Percentiles rank a stretch among this genome's conserved stretches.
phyloP scores from a whole-genome alignment of 2,888 invertebrate genomes.

The Busseola fusca region DNA sequence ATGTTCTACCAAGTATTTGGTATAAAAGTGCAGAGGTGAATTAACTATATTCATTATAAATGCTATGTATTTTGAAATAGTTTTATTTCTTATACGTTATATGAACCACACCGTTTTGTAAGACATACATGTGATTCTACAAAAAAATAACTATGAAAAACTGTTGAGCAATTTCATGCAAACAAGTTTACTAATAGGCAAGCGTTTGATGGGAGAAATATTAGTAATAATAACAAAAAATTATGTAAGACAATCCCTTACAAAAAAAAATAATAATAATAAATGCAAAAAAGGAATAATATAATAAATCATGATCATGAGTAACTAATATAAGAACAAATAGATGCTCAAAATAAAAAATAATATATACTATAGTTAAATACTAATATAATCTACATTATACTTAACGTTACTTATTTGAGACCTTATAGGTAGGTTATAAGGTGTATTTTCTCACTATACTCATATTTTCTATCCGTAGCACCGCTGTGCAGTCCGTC shows the following conservation, averaged over 20 bases:
- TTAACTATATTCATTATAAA: not conserved
- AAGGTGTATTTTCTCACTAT: conserved; percentile 11
- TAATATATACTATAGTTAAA: conserved; percentile 10
- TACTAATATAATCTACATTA: not conserved
- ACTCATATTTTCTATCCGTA: not conserved
- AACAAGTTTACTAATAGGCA: too few relatives aligned
- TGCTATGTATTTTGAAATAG: not conserved
- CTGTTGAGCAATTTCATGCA: too few relatives aligned
- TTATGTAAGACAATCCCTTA: not conserved
- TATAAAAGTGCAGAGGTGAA: not conserved
- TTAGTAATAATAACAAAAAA: not conserved
- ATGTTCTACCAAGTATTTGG: too few relatives aligned
- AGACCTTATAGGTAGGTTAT: not conserved
- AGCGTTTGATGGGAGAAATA: too few relatives aligned
- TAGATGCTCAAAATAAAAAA: conserved; percentile 6
- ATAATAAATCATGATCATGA: conserved; percentile 17
- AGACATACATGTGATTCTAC: too few relatives aligned
- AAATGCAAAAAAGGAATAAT: conserved; percentile 13
- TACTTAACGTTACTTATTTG: conserved; percentile 11
- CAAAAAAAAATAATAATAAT: not conserved
- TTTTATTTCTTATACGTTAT: not conserved
- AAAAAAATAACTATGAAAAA: too few relatives aligned
- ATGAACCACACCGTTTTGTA: too few relatives aligned
- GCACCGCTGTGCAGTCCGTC: conserved; percentile 37
- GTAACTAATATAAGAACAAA: conserved; percentile 18